Conservation (phyloP, 2,888 invertebrate species). For the Acrobasis suavella region DNA sequence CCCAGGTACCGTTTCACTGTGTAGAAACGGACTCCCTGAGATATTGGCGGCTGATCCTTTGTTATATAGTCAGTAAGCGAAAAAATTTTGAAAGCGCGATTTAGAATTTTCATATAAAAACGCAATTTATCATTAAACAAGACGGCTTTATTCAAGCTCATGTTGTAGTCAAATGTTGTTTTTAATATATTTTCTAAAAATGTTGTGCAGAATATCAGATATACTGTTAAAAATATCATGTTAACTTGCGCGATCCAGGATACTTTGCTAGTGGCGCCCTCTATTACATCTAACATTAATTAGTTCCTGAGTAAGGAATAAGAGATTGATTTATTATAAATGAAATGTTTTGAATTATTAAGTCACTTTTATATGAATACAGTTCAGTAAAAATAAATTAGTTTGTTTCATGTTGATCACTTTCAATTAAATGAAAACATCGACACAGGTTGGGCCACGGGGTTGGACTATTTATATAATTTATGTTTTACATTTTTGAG, state of each 20-base stretch:
- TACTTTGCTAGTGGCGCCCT: conserved; percentile 2
- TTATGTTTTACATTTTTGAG: too few relatives aligned
- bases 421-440: too few relatives aligned
- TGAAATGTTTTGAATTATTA: not conserved
- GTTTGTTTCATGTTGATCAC: too few relatives aligned
- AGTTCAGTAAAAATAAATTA: too few relatives aligned
- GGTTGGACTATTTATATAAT: too few relatives aligned
- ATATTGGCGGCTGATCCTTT: not conserved
- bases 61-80: conserved; percentile 12
- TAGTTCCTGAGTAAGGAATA: not conserved
- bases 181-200: not conserved
- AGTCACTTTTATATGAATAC: too few relatives aligned
- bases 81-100: conserved; percentile 13
- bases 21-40: conserved; percentile 17
- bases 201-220: not conserved
- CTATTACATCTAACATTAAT: not conserved
- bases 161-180: not conserved
- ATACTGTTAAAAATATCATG: not conserved
- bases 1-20: conserved; percentile 13
- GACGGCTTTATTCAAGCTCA: not conserved
- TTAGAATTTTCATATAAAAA: not conserved
- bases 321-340: too few relatives aligned
- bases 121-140: not conserved
- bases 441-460: too few relatives aligned
- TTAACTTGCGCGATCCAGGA: not conserved